Base-by-base conservation (phyloP, 1,140 invertebrate species). In the Drosophila nebulosa region DNA sequence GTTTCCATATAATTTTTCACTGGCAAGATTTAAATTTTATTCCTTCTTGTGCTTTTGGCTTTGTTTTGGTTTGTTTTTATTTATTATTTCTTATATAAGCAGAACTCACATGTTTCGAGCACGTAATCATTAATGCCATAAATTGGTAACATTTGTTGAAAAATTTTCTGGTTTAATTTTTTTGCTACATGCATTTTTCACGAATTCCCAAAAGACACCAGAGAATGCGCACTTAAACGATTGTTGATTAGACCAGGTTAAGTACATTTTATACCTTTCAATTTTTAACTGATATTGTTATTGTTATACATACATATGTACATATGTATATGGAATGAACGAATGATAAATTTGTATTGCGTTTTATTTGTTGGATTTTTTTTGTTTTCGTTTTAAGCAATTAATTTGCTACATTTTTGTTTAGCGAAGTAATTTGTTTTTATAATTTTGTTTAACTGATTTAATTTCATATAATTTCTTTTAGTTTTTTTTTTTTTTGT, bases 381-480 rank as follows among this genome's bases (percentile, higher is more conserved):
- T 42, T 27, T 16, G n/a, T 56, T 65, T 67, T 26, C 50, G 50
- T 55, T 42, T 67, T 69, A 26, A 55, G 53, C 81, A 84, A 79
- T 85, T 76, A 79, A 73, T 77, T 79, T 68, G 63, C 46, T n/a
- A 69, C 78, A 77, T 78, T 70, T 68, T 74, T 70, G 65, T 70
- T 69, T 42, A 50, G 39, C 39, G 39, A 7, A 18, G 64, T 73
- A 72, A 64, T 76, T 76, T 30, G 26, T 65, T 67, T 70, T 51
- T 64, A 69, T n/a, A 30, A 50, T 62, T n/a, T 56, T 16, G n/a
- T 14, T 36, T 2, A 36, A 21, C 51, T 65, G 9, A 39, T 32
- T 71, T 21, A 26, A 35, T 58, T 60, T 52, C 53, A 69, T 64
- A 67, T 85, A 42, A 86, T 66, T 80, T 78, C 78, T 74, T 27